Conservation (phyloP, 2,113 vertebrate genomes). For the Erythrolamprus reginae region DNA sequence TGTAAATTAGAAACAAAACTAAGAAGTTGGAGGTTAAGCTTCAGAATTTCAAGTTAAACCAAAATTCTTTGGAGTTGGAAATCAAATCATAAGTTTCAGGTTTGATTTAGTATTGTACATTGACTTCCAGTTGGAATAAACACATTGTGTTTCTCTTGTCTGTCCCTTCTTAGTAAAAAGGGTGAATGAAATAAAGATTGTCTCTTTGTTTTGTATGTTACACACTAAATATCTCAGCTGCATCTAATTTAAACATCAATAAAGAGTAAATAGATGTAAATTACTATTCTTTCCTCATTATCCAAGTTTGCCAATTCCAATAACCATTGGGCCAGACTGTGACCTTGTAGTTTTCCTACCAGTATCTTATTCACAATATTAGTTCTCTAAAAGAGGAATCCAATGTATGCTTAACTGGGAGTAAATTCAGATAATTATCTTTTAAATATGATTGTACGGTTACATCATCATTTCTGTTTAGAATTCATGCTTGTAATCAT, state of each 20-base stretch:
- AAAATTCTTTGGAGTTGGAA: not conserved
- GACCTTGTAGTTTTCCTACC: conserved; percentile 56
- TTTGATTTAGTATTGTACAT: conserved; percentile 20
- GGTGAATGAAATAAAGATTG: conserved; percentile 56
- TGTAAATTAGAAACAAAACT: conserved; percentile 8
- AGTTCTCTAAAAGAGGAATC: conserved; percentile 40
- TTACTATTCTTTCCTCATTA: conserved; percentile 60
- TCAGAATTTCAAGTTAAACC: not conserved
- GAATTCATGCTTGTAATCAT: conserved; percentile 36
- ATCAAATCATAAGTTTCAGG: not conserved
- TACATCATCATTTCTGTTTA: conserved; percentile 30
- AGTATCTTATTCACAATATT: conserved; percentile 47
- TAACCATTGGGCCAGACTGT: conserved; percentile 55
- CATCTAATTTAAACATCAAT: conserved; percentile 62
- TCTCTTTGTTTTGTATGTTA: conserved; percentile 49
- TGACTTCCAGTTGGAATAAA: conserved; percentile 31
- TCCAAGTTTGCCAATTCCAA: conserved; percentile 58
- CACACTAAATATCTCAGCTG: conserved; percentile 40
- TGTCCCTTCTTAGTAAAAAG: conserved; percentile 36
- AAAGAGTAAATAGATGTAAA: conserved; percentile 61
- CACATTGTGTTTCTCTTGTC: conserved; percentile 24
- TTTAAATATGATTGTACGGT: not conserved
- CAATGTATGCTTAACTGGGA: not conserved
- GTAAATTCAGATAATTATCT: not conserved
- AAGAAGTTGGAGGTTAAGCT: not conserved